Percentiles rank a stretch among this genome's conserved stretches.
Evolutionary conservation across 2,888 invertebrate species (phyloP).

Genomic region (Ormyrus thymus): DNA sequence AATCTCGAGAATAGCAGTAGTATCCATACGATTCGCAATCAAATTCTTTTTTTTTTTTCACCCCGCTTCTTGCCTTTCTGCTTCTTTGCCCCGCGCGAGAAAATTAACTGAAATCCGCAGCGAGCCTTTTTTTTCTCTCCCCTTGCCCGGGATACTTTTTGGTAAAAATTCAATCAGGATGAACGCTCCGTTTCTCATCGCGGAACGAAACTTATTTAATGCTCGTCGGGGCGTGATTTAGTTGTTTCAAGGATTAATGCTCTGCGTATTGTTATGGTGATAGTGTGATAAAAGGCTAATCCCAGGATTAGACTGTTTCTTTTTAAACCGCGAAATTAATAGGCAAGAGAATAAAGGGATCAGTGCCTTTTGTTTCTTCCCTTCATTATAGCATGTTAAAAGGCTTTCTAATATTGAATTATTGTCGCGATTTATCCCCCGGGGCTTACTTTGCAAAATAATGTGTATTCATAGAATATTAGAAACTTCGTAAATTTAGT

Average conservation of each 20-base stretch:
- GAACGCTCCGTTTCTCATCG: too few relatives aligned
- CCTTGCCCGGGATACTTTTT: slow-evolving; percentile 31
- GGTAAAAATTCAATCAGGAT: slow-evolving; percentile 18
- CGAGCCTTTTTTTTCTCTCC: slow-evolving; percentile 6
- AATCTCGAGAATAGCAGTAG: slow-evolving; percentile 48
- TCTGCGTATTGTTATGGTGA: too few relatives aligned
- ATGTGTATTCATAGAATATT: slow-evolving; percentile 51
- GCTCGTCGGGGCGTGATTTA: too few relatives aligned
- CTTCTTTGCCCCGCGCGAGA: slow-evolving; percentile 21
- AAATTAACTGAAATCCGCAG: slow-evolving; percentile 41
- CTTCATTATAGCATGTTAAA: slow-evolving; percentile 49
- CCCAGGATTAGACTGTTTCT: slow-evolving; percentile 36
- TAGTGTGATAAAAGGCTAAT: slow-evolving; percentile 2
- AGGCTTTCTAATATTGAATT: slow-evolving; percentile 50
- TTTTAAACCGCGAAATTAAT: slow-evolving; percentile 6
- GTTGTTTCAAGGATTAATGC: too few relatives aligned
- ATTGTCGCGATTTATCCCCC: slow-evolving; percentile 46
- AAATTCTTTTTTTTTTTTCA: slow-evolving; percentile 38
- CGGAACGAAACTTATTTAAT: too few relatives aligned
- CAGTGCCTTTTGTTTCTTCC: slow-evolving; percentile 50
- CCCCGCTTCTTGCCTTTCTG: background rate
- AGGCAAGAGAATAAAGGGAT: slow-evolving; percentile 31
- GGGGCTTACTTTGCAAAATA: slow-evolving; percentile 41
- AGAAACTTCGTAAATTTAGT: slow-evolving; percentile 25
- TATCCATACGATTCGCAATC: slow-evolving; percentile 50